Base-by-base conservation (phyloP, 2,888 invertebrate species). In the Tryphoninae sp. region DNA sequence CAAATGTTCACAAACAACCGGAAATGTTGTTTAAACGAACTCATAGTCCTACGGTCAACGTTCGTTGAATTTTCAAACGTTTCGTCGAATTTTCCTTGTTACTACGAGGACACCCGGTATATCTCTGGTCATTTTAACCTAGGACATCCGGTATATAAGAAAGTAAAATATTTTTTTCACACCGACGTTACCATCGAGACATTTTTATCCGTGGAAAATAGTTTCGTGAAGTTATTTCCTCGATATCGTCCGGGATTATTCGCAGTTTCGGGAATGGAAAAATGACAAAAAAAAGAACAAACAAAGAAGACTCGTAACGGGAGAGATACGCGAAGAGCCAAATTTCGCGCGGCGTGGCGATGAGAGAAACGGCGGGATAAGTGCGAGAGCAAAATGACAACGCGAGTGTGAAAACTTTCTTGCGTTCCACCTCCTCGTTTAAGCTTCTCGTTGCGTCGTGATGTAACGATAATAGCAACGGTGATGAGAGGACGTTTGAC, bases 401-500 rank as follows among this genome's bases (percentile, higher is more conserved):
- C 58, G 58, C 51, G 33, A 13, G 40, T 53, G 68, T 58, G 71
- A 62, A 76, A 76, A 69, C 51, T 78, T 74, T 53, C 49, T n/a
- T 19, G 45, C 65, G 59, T 68, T 79, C 62, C 65, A 62, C 76
- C 75, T 59, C 26, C 75, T 55, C 64, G 67, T 68, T 79, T 82
- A 72, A 76, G 65, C 75, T 75, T 79, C 76, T 76, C 78, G 82
- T 75, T 78, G 74, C 71, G 53, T 71, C 75, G 81, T 58, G 68
- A 72, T 58, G 78, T 82, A 72, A 82, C 76, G 76, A 82, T 82
- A 78, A 82, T 79, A 53, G 72, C 74, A 61, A 78, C 69, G 65
- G 58, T 67, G 67, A 76, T 40, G 59, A 65, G 62, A 74, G 26
- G 26, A 73, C 71, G 78, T 75, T 61, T 64, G 83, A 84, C 75